Base-by-base conservation (phyloP, 1,140 invertebrate genomes). In the Branchinecta lynchi region DNA sequence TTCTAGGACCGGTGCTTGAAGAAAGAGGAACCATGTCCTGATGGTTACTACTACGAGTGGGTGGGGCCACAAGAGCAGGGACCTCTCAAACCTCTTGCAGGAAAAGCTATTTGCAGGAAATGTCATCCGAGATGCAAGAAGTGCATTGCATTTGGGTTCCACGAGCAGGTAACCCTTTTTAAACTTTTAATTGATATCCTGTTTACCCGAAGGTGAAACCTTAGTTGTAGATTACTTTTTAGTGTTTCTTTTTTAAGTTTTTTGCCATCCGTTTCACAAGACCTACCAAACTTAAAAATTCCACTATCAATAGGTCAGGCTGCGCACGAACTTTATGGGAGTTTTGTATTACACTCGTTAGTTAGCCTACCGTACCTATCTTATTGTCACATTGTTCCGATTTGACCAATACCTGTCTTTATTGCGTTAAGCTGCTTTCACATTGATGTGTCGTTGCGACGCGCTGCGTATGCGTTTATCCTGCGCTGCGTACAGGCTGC, bases 121-220 rank as follows among this genome's bases (percentile, higher is more conserved):
- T 98, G 95, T 76, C 91, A 98, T 81, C 85, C 88, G 0, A 83
- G 89, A 12, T 97, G 94, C 76, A 87, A 89, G 72, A 87, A 87
- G 65, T 98, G 94, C 78, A 89, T 85, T 46, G 89, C 87, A 7
- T 93, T 89, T 76, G 92, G 92, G 10, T 89, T 91, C 72, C 90
- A 93, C 73, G 85, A 86, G 70, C 85, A 86, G 74, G 85, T 90
- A 8, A 70, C 46, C 32, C 32, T 32, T 32, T 32, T 32, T 32
- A 12, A 15, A n/a, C 12, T 7, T 68, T 44, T 44, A 21, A 12
- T 44, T 44, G 3, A 44, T 44, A 32, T 44, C 43, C 9, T 3
- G 9, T n/a, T 68, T 12, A 15, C 43, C 44, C 12, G 5, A n/a
- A 12, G 12, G 10, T 68, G 12, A 44, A 44, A 44, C 65, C 43